Conservation (phyloP, 1,140 invertebrate genomes). For the Dinoponera quadriceps region DNA sequence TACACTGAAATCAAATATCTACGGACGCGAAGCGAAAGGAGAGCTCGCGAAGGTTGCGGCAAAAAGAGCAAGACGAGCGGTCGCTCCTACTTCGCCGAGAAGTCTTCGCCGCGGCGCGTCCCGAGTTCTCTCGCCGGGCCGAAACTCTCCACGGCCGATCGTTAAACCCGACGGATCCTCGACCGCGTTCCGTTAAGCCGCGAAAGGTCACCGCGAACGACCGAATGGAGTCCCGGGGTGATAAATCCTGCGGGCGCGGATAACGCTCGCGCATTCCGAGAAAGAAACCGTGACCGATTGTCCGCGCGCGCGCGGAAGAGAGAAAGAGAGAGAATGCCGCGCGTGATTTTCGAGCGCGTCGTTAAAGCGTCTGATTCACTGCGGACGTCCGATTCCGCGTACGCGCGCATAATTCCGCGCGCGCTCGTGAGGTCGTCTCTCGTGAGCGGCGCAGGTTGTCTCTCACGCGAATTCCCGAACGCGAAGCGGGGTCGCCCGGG, state of each 20-base stretch:
- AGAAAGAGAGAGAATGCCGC: neutral
- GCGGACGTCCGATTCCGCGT: conserved; percentile 43
- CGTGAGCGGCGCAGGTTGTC: conserved; percentile 6
- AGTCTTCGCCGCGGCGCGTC: neutral
- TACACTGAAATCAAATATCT: conserved; percentile 49
- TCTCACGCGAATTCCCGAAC: conserved; percentile 1
- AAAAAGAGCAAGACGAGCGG: conserved; percentile 50
- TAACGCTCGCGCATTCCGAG: conserved; percentile 41
- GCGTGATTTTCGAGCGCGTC: conserved; percentile 50
- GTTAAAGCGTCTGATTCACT: conserved; percentile 50
- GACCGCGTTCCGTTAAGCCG: conserved; percentile 58
- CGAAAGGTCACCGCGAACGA: conserved; percentile 46
- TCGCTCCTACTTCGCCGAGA: conserved; percentile 17
- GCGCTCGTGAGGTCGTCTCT: conserved; percentile 15
- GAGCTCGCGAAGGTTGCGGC: conserved; percentile 52
- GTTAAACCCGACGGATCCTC: conserved; percentile 54
- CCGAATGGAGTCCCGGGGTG: conserved; percentile 11
- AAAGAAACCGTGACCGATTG: conserved; percentile 51
- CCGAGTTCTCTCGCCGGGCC: conserved; percentile 33
- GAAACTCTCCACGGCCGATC: conserved; percentile 53
- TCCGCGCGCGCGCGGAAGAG: neutral
- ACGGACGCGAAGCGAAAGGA: conserved; percentile 46
- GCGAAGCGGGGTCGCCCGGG: neutral
- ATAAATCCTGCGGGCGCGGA: conserved; percentile 48
- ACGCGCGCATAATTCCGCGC: conserved; percentile 43